Evolutionary conservation across 2,113 vertebrate genomes (phyloP).

Genomic region (Oenanthe melanoleuca): DNA sequence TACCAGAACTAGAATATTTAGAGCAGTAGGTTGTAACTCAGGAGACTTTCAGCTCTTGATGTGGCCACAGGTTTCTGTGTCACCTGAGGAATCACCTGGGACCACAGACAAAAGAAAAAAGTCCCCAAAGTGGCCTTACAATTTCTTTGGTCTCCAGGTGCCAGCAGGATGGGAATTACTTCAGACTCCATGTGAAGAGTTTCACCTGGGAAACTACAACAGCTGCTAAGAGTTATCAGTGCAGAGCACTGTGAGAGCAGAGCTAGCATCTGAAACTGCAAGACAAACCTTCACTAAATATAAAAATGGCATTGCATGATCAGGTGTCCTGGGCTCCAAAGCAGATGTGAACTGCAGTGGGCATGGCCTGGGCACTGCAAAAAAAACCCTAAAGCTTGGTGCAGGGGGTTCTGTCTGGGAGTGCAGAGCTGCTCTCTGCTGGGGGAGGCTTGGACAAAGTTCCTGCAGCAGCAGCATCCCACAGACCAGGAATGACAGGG

Average conservation of each 20-base stretch:
- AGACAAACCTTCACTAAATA: background rate
- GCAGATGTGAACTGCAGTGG: background rate
- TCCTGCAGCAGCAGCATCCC: background rate
- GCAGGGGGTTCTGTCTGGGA: background rate
- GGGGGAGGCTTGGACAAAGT: accelerated
- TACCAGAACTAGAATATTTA: background rate
- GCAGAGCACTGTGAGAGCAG: background rate
- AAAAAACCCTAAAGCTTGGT: background rate
- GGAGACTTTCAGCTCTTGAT: background rate
- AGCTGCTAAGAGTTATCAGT: background rate
- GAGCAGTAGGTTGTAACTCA: background rate
- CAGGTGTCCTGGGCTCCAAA: background rate
- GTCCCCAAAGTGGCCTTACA: background rate
- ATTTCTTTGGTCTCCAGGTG: background rate
- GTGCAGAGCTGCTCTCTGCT: accelerated
- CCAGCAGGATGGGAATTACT: background rate
- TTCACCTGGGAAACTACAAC: background rate
- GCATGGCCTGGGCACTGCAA: background rate
- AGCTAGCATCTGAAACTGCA: background rate
- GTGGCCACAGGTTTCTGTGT: background rate
- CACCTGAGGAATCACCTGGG: background rate
- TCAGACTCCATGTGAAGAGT: background rate
- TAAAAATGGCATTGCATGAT: too few species aligned
- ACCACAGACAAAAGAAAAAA: background rate
- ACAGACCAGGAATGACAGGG: too few species aligned